These are phyloP conservation scores for Choristoneura fumiferana DNA, from an alignment of 1,140 invertebrate species.

Conservation along the genomic window DNA sequence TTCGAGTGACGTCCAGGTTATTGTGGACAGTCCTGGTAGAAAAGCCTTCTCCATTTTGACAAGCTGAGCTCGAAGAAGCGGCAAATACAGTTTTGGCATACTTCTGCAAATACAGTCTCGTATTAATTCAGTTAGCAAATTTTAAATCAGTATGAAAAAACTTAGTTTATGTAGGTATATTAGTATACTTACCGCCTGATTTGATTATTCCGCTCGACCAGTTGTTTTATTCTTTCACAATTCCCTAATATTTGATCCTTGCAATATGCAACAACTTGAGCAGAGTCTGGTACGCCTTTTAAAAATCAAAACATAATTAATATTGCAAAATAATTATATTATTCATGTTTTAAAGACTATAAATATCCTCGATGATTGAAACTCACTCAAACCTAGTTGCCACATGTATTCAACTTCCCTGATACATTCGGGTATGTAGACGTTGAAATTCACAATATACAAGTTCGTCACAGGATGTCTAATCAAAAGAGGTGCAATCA, in stretches of 20 bases:
- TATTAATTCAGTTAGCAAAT: too few species aligned
- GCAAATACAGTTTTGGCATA: conserved; percentile 83
- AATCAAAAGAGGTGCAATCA: conserved; percentile 80
- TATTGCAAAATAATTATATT: too few species aligned
- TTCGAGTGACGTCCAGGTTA: conserved; percentile 90
- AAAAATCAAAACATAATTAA: conserved; percentile 21
- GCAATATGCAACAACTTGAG: conserved; percentile 82
- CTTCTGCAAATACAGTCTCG: conserved; percentile 34
- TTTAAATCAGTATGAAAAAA: too few species aligned
- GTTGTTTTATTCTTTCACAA: conserved; percentile 79
- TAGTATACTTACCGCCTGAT: conserved; percentile 57
- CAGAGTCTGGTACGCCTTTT: conserved; percentile 81
- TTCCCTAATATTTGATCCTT: conserved; percentile 82
- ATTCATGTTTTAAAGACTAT: too few species aligned
- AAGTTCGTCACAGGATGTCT: conserved; percentile 79
- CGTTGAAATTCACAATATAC: conserved; percentile 84
- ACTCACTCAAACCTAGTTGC: conserved; percentile 81
- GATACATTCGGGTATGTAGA: conserved; percentile 84
- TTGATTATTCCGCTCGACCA: conserved; percentile 80
- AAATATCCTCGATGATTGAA: background rate
- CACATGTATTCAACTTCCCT: conserved; percentile 86
- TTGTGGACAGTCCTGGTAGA: conserved; percentile 86
- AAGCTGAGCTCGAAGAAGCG: conserved; percentile 84
- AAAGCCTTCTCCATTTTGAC: conserved; percentile 84
- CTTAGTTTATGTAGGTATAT: too few species aligned